Percentiles rank a stretch among this genome's conserved stretches.
Evolutionary conservation across 2,113 vertebrate genomes (phyloP).

Genomic region (Nettapus auritus): DNA sequence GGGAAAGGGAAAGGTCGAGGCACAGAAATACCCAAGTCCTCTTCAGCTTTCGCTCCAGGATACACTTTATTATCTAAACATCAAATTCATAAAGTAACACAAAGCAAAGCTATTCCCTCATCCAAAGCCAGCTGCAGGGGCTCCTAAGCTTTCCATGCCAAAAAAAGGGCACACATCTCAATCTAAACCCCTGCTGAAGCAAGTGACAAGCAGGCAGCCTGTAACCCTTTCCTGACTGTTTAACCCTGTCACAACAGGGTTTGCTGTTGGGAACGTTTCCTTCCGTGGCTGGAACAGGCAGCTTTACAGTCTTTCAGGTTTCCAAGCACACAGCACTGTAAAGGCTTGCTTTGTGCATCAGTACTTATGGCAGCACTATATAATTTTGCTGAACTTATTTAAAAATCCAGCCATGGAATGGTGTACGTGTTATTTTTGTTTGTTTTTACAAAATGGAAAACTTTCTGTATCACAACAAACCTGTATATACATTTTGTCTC

Average conservation of each 20-base stretch:
- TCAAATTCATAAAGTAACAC: conserved; percentile 55
- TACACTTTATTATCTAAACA: conserved; percentile 59
- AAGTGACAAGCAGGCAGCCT: conserved; percentile 38
- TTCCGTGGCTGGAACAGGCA: neutral
- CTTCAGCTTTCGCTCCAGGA: conserved; percentile 1
- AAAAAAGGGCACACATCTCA: conserved; percentile 66
- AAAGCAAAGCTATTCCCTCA: conserved; percentile 54
- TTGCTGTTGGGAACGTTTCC: neutral
- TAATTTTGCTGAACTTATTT: neutral
- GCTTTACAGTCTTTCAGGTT: neutral
- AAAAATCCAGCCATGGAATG: neutral
- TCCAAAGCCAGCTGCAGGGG: conserved; percentile 58
- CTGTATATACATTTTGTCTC: neutral
- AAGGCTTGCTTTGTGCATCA: neutral
- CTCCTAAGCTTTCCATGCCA: conserved; percentile 45
- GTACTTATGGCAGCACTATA: neutral
- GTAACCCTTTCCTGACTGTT: conserved; percentile 52
- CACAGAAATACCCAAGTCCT: conserved; percentile 47
- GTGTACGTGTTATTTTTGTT: neutral
- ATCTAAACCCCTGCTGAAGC: conserved; percentile 32
- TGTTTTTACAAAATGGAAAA: neutral
- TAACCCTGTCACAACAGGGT: neutral
- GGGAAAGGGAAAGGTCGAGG: conserved; percentile 47
- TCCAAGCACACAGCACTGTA: neutral
- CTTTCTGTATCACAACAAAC: neutral